A percentile compares a stretch with the other conserved stretches of the same genome.
Evolutionary conservation across 2,797 vertebrate species (phyloP).

Genomic region (Odontamblyopus rebecca): DNA sequence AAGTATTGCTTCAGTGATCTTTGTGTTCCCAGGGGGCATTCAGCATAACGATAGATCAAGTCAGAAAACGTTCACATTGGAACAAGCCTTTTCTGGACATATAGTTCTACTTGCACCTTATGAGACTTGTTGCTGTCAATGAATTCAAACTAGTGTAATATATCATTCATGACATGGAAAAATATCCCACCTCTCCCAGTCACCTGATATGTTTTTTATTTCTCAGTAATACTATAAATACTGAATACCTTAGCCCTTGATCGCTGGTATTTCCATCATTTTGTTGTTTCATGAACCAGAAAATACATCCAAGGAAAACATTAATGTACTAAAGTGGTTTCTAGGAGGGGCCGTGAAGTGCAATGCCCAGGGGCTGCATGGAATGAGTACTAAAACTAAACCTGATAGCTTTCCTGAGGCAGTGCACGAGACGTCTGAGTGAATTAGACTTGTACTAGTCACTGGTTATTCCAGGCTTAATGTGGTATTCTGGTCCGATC

Average conservation of each 20-base stretch:
- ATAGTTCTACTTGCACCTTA: not conserved
- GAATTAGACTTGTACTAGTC: conserved; percentile 60
- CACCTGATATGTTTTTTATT: not conserved
- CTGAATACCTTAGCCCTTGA: conserved; percentile 15
- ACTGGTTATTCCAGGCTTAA: conserved; percentile 58
- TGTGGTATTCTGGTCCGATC: conserved; percentile 45
- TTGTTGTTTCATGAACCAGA: conserved; percentile 34
- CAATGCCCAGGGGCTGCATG: conserved; percentile 40
- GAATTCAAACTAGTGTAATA: not conserved
- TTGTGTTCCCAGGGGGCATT: no score
- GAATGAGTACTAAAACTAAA: conserved; percentile 53
- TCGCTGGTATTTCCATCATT: conserved; percentile 24
- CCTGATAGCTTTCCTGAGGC: conserved; percentile 60
- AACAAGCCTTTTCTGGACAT: not conserved
- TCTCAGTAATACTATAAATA: not conserved
- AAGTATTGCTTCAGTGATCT: not conserved
- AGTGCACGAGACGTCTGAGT: conserved; percentile 54
- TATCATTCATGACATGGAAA: not conserved
- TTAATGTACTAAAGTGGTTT: conserved; percentile 33
- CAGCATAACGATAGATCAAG: no score
- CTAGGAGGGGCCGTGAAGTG: conserved; percentile 19
- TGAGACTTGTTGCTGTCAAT: not conserved
- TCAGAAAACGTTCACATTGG: no score
- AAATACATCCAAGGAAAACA: conserved; percentile 20
- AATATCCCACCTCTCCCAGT: not conserved